A percentile compares a stretch with the other conserved stretches of the same genome.
Conservation (phyloP, 2,888 invertebrate species). For the Allygus modestus region DNA sequence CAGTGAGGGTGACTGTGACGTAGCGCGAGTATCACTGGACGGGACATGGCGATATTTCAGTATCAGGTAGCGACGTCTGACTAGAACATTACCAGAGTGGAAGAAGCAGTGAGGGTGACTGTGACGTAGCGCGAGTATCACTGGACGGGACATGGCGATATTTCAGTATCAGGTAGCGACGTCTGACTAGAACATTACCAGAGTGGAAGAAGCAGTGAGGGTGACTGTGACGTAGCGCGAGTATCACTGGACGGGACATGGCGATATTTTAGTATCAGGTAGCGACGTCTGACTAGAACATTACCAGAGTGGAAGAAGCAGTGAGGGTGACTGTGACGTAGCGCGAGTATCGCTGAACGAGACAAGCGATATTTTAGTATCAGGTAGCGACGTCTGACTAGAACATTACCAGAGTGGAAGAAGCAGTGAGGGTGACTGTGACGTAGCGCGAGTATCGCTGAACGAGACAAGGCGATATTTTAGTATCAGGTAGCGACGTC, state of each 20-base stretch:
- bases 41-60: conserved; percentile 11
- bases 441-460: conserved; percentile 22
- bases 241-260: conserved; percentile 24
- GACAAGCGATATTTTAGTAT: conserved; percentile 14
- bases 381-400: not conserved
- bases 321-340: conserved; percentile 8
- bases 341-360: conserved; percentile 16
- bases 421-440: not conserved
- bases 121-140: conserved; percentile 21
- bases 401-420: not conserved
- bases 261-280: conserved; percentile 19
- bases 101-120: not conserved
- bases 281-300: not conserved
- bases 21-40: conserved; percentile 17
- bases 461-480: conserved; percentile 16
- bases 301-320: not conserved
- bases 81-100: not conserved
- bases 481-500: conserved; percentile 2
- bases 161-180: conserved; percentile 9
- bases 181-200: not conserved
- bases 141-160: conserved; percentile 27
- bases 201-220: not conserved
- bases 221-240: conserved; percentile 1
- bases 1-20: not conserved
- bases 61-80: not conserved